Conservation (phyloP, 2,113 vertebrate genomes). For the Ariopsis seemanni region DNA sequence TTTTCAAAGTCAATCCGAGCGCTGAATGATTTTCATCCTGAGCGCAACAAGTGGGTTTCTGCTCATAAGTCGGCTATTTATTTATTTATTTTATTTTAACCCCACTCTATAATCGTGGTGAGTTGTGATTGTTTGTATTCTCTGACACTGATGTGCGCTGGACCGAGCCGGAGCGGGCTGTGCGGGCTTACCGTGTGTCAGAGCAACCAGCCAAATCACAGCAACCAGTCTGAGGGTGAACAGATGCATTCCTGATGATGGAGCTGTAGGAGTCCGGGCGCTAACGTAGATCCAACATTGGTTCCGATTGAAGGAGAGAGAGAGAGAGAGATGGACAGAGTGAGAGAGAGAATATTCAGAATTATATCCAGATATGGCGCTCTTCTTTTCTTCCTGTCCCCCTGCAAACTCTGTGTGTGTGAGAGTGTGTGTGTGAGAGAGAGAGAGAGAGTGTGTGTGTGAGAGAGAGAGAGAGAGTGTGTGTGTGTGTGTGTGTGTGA, state of each 20-base stretch:
- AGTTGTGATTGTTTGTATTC: neutral
- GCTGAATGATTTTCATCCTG: neutral
- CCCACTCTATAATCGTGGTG: neutral
- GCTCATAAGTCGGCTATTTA: no score
- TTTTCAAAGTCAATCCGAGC: neutral
- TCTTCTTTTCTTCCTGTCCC: slow-evolving; percentile 33
- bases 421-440: slow-evolving; percentile 10
- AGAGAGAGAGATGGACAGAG: neutral
- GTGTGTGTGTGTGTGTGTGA: no score
- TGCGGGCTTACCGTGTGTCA: slow-evolving; percentile 68
- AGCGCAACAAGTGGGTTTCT: slow-evolving; percentile 12
- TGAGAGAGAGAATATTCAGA: slow-evolving; percentile 32
- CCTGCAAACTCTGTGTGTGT: slow-evolving; percentile 40
- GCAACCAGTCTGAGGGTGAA: slow-evolving; percentile 71
- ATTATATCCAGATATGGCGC: slow-evolving; percentile 57
- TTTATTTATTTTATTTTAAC: no score
- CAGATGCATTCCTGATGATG: slow-evolving; percentile 75
- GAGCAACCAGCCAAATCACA: slow-evolving; percentile 68
- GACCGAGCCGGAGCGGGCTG: no score
- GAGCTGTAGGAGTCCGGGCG: slow-evolving; percentile 67
- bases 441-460: no score
- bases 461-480: no score
- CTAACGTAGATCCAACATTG: slow-evolving; percentile 73
- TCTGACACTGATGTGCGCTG: neutral
- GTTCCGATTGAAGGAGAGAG: slow-evolving; percentile 54